These are phyloP conservation scores for Habrosyne pyritoides DNA, from an alignment of 2,888 invertebrate genomes.

Conservation along the genomic window DNA sequence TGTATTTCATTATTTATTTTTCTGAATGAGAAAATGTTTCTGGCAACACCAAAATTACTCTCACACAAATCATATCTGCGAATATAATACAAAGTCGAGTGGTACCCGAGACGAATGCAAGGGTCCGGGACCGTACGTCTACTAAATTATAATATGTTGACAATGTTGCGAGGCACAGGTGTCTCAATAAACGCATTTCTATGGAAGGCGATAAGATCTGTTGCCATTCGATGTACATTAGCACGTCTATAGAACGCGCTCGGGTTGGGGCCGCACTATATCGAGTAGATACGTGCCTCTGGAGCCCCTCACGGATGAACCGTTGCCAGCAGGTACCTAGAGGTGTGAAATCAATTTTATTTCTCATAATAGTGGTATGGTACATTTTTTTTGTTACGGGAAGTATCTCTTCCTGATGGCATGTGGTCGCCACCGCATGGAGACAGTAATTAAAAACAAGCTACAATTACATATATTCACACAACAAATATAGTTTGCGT, in stretches of 20 bases:
- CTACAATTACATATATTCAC: too few relatives aligned
- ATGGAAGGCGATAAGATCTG: constrained; percentile 37
- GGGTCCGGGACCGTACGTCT: constrained; percentile 41
- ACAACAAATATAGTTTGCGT: too few relatives aligned
- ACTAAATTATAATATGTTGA: constrained; percentile 31
- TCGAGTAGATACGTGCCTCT: neutral
- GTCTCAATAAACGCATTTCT: constrained; percentile 30
- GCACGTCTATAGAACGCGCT: neutral
- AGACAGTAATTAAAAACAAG: too few relatives aligned
- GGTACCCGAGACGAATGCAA: constrained; percentile 39
- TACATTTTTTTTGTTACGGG: too few relatives aligned
- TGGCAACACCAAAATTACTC: neutral
- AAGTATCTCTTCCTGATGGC: too few relatives aligned
- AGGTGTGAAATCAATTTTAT: too few relatives aligned
- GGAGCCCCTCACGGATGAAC: neutral
- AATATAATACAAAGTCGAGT: constrained; percentile 20
- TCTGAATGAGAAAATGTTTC: too few relatives aligned
- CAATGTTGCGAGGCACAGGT: constrained; percentile 36
- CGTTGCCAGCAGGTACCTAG: too few relatives aligned
- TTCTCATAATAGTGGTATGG: too few relatives aligned
- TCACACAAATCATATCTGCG: neutral
- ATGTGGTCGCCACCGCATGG: too few relatives aligned
- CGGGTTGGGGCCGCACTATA: neutral
- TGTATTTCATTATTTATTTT: too few relatives aligned
- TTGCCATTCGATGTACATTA: constrained; percentile 6